Conservation (phyloP, 2,888 invertebrate genomes). For the Agriotes lineatus region DNA sequence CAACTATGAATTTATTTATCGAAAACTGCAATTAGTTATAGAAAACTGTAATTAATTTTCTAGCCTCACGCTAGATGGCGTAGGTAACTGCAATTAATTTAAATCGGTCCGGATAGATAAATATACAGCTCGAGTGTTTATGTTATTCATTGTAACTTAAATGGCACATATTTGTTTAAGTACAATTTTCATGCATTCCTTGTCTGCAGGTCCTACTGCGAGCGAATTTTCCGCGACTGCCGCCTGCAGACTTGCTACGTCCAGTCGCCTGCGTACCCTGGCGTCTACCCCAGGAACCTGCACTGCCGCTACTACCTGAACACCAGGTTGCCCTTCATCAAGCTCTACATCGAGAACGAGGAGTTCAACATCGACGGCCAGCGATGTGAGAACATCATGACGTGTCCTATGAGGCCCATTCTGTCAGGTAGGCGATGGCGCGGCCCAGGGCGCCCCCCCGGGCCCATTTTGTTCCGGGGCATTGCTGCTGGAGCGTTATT, state of each 20-base stretch:
- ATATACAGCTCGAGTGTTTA: no score
- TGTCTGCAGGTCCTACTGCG: constrained; percentile 82
- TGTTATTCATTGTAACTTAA: no score
- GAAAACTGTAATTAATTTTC: no score
- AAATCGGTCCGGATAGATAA: no score
- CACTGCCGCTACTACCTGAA: constrained; percentile 93
- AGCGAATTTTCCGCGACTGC: constrained; percentile 88
- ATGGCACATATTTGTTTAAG: no score
- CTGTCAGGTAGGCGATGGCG: constrained; percentile 74
- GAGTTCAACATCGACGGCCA: constrained; percentile 95
- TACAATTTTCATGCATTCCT: no score
- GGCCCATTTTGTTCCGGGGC: background rate
- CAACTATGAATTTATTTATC: no score
- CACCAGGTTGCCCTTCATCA: constrained; percentile 89
- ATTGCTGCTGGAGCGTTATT: constrained; percentile 1
- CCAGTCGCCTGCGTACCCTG: constrained; percentile 93
- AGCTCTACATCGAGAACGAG: constrained; percentile 91
- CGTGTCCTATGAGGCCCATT: constrained; percentile 92
- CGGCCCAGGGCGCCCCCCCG: background rate
- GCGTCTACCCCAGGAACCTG: constrained; percentile 90
- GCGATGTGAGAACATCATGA: constrained; percentile 94
- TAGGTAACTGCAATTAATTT: no score
- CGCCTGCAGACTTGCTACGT: constrained; percentile 93
- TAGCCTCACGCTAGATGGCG: no score
- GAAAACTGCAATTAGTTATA: no score